These are phyloP conservation scores for Tamias sibiricus DNA, from an alignment of 2,113 vertebrate genomes.

Conservation along the genomic window DNA sequence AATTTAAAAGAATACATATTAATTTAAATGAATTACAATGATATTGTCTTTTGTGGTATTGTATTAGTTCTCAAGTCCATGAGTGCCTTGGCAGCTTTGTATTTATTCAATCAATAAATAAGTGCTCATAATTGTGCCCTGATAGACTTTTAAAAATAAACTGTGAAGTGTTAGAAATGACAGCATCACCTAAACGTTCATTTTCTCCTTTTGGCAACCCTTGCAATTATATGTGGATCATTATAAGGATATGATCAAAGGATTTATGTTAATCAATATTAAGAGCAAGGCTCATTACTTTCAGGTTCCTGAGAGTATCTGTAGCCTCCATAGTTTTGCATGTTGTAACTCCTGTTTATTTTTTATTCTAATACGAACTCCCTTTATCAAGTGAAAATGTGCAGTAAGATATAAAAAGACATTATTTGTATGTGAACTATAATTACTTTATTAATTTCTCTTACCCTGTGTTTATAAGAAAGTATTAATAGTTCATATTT, in stretches of 20 bases:
- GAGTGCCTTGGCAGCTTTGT: neutral
- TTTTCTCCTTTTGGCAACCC: constrained; percentile 2
- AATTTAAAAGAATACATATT: neutral
- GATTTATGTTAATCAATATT: neutral
- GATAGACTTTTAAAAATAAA: constrained; percentile 21
- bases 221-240: neutral
- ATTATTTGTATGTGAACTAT: constrained; percentile 24
- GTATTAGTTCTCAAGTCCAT: neutral
- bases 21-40: constrained; percentile 11
- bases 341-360: neutral
- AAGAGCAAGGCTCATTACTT: neutral
- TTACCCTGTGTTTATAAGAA: neutral
- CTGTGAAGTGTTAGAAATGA: constrained; percentile 19
- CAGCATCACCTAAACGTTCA: neutral
- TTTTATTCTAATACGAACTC: constrained; percentile 44
- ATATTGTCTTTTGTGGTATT: neutral
- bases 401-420: neutral
- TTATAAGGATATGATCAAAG: neutral
- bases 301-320: neutral
- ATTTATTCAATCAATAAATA: neutral
- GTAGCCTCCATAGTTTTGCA: neutral
- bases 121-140: neutral
- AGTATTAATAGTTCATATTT: constrained; percentile 11
- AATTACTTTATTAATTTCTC: constrained; percentile 36
- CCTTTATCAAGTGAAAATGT: constrained; percentile 15